phyloP scores from a whole-genome alignment of 2,797 vertebrate species.

The Adrianichthys oophorus region DNA sequence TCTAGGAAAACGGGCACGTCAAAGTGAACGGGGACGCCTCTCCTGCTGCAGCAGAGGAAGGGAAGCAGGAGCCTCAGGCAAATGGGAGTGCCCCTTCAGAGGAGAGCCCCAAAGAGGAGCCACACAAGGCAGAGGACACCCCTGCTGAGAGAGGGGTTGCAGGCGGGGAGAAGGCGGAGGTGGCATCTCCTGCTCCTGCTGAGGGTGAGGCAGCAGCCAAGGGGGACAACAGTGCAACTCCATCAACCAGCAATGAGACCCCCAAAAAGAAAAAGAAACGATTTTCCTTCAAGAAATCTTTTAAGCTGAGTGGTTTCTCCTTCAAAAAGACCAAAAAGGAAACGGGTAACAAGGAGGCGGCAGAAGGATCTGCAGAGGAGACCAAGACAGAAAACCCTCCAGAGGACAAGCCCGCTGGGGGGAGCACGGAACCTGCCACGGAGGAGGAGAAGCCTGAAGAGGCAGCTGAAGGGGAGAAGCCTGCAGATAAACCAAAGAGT shows the following conservation, averaged over 20 bases:
- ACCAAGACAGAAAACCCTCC: conserved; percentile 73
- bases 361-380: conserved; percentile 63
- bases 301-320: conserved; percentile 94
- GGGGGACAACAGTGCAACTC: conserved; percentile 81
- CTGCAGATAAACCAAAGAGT: conserved; percentile 54
- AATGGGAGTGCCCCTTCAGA: conserved; percentile 86
- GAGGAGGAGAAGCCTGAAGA: conserved; percentile 59
- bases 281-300: conserved; percentile 97
- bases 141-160: conserved; percentile 56
- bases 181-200: conserved; percentile 75
- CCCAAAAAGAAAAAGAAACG: conserved; percentile 98
- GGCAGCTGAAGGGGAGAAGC: conserved; percentile 65
- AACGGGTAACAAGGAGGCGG: conserved; percentile 77
- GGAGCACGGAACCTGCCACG: conserved; percentile 70
- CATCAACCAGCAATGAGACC: conserved; percentile 87
- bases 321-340: conserved; percentile 97
- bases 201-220: conserved; percentile 82
- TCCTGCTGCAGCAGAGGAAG: conserved; percentile 84
- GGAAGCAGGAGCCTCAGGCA: conserved; percentile 88
- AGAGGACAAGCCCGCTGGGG: conserved; percentile 55
- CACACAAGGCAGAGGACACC: conserved; percentile 61
- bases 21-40: conserved; percentile 92
- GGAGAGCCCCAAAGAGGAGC: conserved; percentile 78
- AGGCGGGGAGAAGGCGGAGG: conserved; percentile 76
- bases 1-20: conserved; percentile 91